These are phyloP conservation scores for Stegodyphus mimosarum DNA, from an alignment of 1,140 invertebrate species.

Conservation along the genomic window DNA sequence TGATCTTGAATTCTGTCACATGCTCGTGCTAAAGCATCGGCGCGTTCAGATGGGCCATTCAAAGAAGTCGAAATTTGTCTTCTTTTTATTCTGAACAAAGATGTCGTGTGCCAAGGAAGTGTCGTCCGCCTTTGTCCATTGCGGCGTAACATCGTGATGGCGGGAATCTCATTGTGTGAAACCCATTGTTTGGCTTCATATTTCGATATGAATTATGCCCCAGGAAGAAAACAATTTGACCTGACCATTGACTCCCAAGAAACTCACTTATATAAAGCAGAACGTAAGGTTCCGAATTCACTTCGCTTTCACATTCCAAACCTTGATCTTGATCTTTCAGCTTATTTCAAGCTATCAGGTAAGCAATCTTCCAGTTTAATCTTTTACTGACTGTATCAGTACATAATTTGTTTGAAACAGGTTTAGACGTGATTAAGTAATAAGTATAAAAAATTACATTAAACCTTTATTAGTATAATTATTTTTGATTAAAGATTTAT, in stretches of 20 bases:
- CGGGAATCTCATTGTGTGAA: slow-evolving; percentile 10
- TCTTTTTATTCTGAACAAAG: slow-evolving; percentile 1
- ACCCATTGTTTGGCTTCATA: background rate
- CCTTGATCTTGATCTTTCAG: background rate
- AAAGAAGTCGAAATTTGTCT: background rate
- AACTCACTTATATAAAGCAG: background rate
- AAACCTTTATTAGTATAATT: background rate
- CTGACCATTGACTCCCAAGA: slow-evolving; percentile 23
- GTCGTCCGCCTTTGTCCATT: background rate
- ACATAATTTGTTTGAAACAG: background rate
- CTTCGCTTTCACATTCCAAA: background rate
- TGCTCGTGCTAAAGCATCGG: background rate
- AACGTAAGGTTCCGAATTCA: background rate
- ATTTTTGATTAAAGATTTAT: background rate
- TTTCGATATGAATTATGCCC: slow-evolving; percentile 6
- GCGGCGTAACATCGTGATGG: slow-evolving; percentile 17
- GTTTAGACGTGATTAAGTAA: background rate
- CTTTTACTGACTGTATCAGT: background rate
- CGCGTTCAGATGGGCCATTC: background rate
- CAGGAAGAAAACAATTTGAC: slow-evolving; percentile 37
- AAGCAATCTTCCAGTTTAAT: background rate
- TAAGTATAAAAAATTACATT: background rate
- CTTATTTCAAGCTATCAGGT: background rate
- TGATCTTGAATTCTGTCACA: too few species aligned
- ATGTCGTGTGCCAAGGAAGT: slow-evolving; percentile 15